A percentile compares a stretch with the other conserved stretches of the same genome.
Conservation (phyloP, 2,113 vertebrate genomes). For the Willisornis vidua region DNA sequence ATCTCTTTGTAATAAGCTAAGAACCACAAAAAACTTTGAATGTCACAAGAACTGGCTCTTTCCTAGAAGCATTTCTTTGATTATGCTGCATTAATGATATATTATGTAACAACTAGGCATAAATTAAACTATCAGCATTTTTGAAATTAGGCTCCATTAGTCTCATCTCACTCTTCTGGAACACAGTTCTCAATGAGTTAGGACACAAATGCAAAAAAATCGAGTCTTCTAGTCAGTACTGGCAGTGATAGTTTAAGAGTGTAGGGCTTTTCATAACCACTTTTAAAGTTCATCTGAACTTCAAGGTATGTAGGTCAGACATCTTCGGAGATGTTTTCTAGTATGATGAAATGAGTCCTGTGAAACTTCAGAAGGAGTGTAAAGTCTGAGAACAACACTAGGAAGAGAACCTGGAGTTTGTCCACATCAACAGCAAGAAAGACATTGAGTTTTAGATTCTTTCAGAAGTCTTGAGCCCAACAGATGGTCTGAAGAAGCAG, state of each 20-base stretch:
- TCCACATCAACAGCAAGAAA: background rate
- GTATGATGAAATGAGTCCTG: background rate
- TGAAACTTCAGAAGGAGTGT: background rate
- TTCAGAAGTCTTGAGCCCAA: background rate
- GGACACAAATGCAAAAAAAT: background rate
- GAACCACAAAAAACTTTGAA: background rate
- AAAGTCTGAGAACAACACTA: background rate
- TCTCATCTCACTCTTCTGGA: background rate
- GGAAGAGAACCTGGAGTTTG: background rate
- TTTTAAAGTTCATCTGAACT: background rate
- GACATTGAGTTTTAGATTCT: rapidly evolving
- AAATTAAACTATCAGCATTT: background rate
- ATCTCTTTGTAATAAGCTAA: background rate
- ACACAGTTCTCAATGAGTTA: background rate
- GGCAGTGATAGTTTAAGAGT: background rate
- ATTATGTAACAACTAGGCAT: background rate
- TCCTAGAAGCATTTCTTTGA: background rate
- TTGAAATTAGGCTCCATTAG: background rate
- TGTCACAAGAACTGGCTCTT: background rate
- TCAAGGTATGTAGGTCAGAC: background rate
- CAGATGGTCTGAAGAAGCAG: background rate
- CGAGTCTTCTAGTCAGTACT: background rate
- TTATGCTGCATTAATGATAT: background rate
- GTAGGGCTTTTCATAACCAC: background rate
- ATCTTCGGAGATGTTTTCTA: background rate